These are phyloP conservation scores for Cephalopterus ornatus DNA, from an alignment of 2,113 vertebrate genomes.

Conservation along the genomic window DNA sequence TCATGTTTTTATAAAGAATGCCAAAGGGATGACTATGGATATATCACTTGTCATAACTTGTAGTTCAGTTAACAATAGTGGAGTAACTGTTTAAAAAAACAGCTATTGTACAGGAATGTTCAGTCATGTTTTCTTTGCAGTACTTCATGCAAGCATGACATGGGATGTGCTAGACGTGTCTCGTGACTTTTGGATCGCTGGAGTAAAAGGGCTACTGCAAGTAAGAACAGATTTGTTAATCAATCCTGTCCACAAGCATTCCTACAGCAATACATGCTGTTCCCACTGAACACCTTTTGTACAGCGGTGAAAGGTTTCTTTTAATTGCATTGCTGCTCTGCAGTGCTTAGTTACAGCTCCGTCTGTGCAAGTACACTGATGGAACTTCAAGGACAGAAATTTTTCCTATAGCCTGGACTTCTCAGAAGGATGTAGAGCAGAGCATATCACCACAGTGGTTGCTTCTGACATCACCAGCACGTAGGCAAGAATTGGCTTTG, in stretches of 20 bases:
- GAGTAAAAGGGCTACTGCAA: not conserved
- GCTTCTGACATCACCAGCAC: not conserved
- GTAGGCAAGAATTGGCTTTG: not conserved
- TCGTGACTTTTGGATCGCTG: not conserved
- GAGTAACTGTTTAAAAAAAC: conserved; percentile 58
- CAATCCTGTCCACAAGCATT: not conserved
- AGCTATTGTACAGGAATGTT: conserved; percentile 39
- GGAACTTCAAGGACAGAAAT: not conserved
- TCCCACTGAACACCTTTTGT: not conserved
- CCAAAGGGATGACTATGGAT: conserved; percentile 45
- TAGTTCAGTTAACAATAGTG: conserved; percentile 46
- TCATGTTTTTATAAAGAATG: conserved; percentile 57
- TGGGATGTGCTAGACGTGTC: conserved; percentile 7
- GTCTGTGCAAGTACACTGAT: not conserved
- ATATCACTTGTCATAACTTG: conserved; percentile 57
- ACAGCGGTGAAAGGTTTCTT: not conserved
- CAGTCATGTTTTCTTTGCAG: conserved; percentile 34
- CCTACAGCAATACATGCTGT: not conserved
- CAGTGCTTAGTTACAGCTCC: not conserved
- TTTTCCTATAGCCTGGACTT: not conserved
- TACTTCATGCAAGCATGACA: conserved; percentile 4
- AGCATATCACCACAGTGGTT: not conserved
- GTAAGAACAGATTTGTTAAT: not conserved
- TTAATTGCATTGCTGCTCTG: not conserved
- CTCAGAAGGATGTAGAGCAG: not conserved